These are phyloP conservation scores for Temnothorax ravouxi DNA, from an alignment of 2,888 invertebrate species.

Conservation along the genomic window DNA sequence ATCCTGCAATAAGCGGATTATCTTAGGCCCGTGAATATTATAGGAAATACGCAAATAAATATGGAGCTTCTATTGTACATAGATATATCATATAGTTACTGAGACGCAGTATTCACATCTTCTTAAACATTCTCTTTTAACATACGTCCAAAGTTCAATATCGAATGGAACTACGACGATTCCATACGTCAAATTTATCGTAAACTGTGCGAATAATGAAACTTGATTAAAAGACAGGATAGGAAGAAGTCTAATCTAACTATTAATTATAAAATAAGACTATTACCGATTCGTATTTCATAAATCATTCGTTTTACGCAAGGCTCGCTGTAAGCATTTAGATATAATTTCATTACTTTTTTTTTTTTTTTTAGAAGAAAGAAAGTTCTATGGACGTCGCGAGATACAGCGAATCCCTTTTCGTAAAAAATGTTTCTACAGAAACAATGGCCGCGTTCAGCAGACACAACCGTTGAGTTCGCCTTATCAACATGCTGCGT, in stretches of 20 bases:
- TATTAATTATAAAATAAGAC: slow-evolving; percentile 49
- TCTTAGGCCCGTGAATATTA: background rate
- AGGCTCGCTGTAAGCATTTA: slow-evolving; percentile 15
- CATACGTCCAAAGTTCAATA: slow-evolving; percentile 16
- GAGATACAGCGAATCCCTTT: background rate
- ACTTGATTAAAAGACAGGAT: slow-evolving; percentile 58
- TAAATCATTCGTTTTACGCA: slow-evolving; percentile 15
- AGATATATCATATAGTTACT: slow-evolving; percentile 21
- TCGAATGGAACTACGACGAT: slow-evolving; percentile 16
- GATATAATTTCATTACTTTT: slow-evolving; percentile 34
- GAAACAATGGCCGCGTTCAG: slow-evolving; percentile 12
- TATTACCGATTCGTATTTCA: slow-evolving; percentile 47
- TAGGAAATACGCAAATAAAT: background rate
- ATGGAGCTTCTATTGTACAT: slow-evolving; percentile 36
- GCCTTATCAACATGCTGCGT: no score
- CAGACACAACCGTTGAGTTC: no score
- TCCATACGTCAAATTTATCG: background rate
- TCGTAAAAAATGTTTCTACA: background rate
- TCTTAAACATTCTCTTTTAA: slow-evolving; percentile 46
- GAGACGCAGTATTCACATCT: slow-evolving; percentile 38
- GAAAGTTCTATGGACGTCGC: background rate
- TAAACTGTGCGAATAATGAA: slow-evolving; percentile 49
- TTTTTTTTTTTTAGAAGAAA: background rate
- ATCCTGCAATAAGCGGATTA: background rate
- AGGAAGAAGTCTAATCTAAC: slow-evolving; percentile 76